A percentile compares a stretch with the other conserved stretches of the same genome.
Evolutionary conservation across 2,888 invertebrate species (phyloP).

Genomic region (Clistopyga incitator): DNA sequence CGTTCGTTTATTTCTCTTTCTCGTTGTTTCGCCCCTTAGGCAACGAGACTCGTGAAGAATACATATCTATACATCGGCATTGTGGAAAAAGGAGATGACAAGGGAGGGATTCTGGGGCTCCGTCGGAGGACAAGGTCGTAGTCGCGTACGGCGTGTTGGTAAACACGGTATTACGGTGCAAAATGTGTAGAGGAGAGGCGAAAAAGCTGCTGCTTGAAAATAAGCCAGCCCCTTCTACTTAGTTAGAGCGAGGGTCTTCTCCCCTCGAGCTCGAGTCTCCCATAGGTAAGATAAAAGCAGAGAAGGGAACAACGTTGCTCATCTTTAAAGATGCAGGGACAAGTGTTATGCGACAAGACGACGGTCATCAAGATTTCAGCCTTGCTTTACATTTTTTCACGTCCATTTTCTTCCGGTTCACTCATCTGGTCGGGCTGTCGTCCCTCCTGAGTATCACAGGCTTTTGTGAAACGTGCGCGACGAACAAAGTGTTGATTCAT

Average conservation of each 20-base stretch:
- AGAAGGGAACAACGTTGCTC: slow-evolving; percentile 6
- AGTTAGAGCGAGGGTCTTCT: slow-evolving; percentile 14
- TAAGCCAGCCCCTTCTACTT: slow-evolving; percentile 15
- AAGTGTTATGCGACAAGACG: not conserved
- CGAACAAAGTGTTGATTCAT: slow-evolving; percentile 54
- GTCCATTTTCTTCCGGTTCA: not conserved
- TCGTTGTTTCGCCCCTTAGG: not conserved
- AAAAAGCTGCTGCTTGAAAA: slow-evolving; percentile 22
- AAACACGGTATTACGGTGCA: slow-evolving; percentile 27
- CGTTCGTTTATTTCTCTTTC: not conserved
- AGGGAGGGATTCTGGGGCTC: not conserved
- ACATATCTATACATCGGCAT: slow-evolving; percentile 2
- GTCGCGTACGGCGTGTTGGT: not conserved
- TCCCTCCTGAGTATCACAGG: not conserved
- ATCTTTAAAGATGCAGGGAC: slow-evolving; percentile 41
- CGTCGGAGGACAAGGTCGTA: slow-evolving; percentile 10
- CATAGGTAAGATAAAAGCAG: slow-evolving; percentile 20
- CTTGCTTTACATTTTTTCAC: slow-evolving; percentile 21
- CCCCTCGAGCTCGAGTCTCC: slow-evolving; percentile 3
- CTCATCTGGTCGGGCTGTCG: not conserved
- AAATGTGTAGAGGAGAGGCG: slow-evolving; percentile 3
- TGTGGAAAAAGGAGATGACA: not conserved
- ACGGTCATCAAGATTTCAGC: slow-evolving; percentile 9
- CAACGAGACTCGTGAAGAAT: not conserved
- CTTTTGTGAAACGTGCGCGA: not conserved